A percentile compares a stretch with the other conserved stretches of the same genome.
These are phyloP conservation scores for Andrena marginata DNA, from an alignment of 2,888 invertebrate genomes.

Conservation along the genomic window DNA sequence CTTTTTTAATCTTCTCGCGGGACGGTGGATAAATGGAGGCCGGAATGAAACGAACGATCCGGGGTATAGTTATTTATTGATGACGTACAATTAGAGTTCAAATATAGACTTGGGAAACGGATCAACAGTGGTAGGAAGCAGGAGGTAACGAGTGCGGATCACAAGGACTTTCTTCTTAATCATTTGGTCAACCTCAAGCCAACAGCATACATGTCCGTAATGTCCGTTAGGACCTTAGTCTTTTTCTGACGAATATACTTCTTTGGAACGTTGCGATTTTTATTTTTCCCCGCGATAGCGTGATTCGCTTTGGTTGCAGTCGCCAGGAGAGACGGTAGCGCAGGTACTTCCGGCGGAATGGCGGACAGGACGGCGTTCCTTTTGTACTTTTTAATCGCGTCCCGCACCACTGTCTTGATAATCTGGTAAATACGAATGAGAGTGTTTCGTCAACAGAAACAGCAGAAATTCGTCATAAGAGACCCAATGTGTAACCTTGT, in stretches of 20 bases:
- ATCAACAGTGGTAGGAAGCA: slow-evolving; percentile 53
- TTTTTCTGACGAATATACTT: slow-evolving; percentile 70
- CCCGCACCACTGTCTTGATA: slow-evolving; percentile 75
- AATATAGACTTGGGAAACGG: slow-evolving; percentile 61
- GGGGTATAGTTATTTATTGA: slow-evolving; percentile 57
- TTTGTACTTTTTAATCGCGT: slow-evolving; percentile 79
- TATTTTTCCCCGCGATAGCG: slow-evolving; percentile 63
- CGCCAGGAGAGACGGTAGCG: slow-evolving; percentile 61
- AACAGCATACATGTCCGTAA: slow-evolving; percentile 80
- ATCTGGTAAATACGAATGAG: slow-evolving; percentile 58
- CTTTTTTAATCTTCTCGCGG: background rate
- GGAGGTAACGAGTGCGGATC: slow-evolving; percentile 49
- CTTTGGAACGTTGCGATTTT: slow-evolving; percentile 62
- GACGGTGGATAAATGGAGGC: background rate
- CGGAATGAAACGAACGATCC: slow-evolving; percentile 10
- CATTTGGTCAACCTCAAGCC: slow-evolving; percentile 75
- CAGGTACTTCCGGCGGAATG: slow-evolving; percentile 62
- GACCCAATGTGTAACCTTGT: slow-evolving; percentile 66
- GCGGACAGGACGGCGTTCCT: slow-evolving; percentile 59
- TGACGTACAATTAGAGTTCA: slow-evolving; percentile 48
- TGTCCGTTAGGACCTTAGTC: slow-evolving; percentile 70
- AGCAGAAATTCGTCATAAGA: background rate
- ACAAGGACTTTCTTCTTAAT: slow-evolving; percentile 20
- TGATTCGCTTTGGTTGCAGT: slow-evolving; percentile 51
- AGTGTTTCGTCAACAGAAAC: background rate